Percentiles rank a stretch among this genome's conserved stretches.
phyloP scores from a whole-genome alignment of 2,797 vertebrate species.

The Cebuella pygmaea region DNA sequence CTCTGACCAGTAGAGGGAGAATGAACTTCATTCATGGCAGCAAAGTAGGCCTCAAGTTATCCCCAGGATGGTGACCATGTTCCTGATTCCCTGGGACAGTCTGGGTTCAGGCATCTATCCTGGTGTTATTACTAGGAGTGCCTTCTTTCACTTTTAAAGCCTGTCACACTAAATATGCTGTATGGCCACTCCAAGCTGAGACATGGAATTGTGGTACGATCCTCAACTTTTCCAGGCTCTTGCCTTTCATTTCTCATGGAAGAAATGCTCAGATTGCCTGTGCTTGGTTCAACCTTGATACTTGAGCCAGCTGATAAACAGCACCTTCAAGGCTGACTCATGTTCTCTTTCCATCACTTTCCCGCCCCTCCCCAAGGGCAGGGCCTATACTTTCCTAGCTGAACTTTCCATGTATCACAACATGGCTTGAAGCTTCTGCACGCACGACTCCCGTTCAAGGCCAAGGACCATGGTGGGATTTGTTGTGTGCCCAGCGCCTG shows the following conservation, averaged over 20 bases:
- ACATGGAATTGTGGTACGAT: not conserved
- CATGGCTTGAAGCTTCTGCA: not conserved
- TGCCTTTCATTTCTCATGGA: not conserved
- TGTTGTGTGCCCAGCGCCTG: not conserved
- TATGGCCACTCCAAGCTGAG: rapidly evolving
- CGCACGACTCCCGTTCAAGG: not conserved
- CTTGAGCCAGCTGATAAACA: not conserved
- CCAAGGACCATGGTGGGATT: not conserved
- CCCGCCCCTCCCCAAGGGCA: not conserved
- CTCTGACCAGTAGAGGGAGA: not conserved
- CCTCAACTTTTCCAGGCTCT: not conserved
- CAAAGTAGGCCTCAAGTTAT: rapidly evolving
- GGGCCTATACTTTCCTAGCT: not conserved
- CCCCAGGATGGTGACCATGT: rapidly evolving
- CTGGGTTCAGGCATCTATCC: rapidly evolving
- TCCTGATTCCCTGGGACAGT: no score
- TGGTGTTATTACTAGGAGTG: rapidly evolving
- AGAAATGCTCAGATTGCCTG: not conserved
- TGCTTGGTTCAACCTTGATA: not conserved
- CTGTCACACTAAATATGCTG: rapidly evolving
- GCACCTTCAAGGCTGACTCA: not conserved
- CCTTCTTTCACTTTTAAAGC: not conserved
- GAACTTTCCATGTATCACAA: not conserved
- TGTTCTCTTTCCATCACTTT: not conserved
- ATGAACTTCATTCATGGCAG: not conserved